Evolutionary conservation across 2,113 vertebrate species (phyloP), one percentile per base, ranked within the genome.

Genomic region (Pelecanus crispus): DNA sequence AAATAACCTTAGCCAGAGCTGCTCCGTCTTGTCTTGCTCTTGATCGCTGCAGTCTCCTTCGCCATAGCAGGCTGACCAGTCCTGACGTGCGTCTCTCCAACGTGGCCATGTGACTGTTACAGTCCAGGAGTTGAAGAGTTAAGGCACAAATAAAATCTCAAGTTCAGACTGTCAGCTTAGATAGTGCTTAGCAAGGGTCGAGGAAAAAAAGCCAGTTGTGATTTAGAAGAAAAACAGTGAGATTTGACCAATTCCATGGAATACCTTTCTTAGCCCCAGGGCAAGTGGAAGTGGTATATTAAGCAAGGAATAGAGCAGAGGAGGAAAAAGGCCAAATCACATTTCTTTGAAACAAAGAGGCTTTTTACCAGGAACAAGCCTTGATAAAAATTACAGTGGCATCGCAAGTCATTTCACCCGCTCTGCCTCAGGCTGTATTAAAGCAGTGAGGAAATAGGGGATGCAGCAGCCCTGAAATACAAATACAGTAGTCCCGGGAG

Each of bases 311-410:
- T 96, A 96, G 97, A 97, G 96, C 95, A 96, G 97, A 94, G 97
- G 97, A 97, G 95, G 97, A 96, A 97, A 97, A 98, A 98, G 98
- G 97, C 97, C 98, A 98, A 98, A 98, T 98, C 97, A 97, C 98
- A 98, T 98, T 98, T 98, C 98, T 97, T 97, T 95, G 97, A 98
- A 98, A 98, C 98, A 98, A 98, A 98, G 98, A 98, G 97, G 94
- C 97, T 98, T 98, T 98, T 98, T 98, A 98, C 96, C 97, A 97
- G 97, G 97, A 98, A 98, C 98, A 98, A 98, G 98, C 95, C 98
- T 97, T 98, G 98, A 98, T 98, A 98, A 98, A 98, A 98, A 99
- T 98, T 97, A 97, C 97, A 97, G 98, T 97, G 96, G 97, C 98
- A 97, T 98, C 96, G 74, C 97, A 88, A 97, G 98, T 96, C 98